Base-by-base conservation (phyloP, 2,888 invertebrate species). In the Caenorhabditis zanzibari region DNA sequence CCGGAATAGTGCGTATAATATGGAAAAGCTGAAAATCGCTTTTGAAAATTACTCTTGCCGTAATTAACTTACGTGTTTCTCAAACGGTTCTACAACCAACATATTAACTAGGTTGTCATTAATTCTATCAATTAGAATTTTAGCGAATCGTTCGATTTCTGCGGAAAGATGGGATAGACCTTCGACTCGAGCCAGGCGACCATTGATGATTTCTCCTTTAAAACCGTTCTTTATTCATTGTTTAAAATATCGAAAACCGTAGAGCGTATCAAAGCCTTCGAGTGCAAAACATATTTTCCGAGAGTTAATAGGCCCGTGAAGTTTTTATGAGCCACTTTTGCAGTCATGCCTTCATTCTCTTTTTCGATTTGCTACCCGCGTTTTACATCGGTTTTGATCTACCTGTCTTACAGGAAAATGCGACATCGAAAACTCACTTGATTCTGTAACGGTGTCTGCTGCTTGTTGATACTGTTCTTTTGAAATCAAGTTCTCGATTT, bases 61-160 rank as follows among this genome's bases (percentile, higher is more conserved):
- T 10, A 32, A 44, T 12, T n/a, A 38, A 49, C 82, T 72, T 14
- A 89, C 88, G 71, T 89, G 85, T 41, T 85, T 77, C 69, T 92
- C 92, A 72, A 91, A 91, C 0, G 92, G 91, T 49, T 90, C 90
- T 4, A 88, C 85, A 22, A 91, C 88, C 2, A 90, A 56, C 54
- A 89, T 85, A 47, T 86, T 86, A 9, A 90, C 86, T 0, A 91
- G 76, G 14, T 84, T 84, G 32, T 84, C 84, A 59, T 90, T 88
- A 68, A 91, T 89, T 26, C 83, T 84, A 10, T 86, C 84, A 35
- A 85, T 79, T 7, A 88, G 79, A 22, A 81, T 41, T 35, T 82
- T 66, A 2, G 86, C 54, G n/a, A 84, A 83, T 16, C 81, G 44
- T 28, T 79, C 79, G 38, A 88, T 81, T 41, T 80, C 73, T 2